Evolutionary conservation across 1,140 invertebrate genomes (phyloP).

Genomic region (Drosophila bocqueti): DNA sequence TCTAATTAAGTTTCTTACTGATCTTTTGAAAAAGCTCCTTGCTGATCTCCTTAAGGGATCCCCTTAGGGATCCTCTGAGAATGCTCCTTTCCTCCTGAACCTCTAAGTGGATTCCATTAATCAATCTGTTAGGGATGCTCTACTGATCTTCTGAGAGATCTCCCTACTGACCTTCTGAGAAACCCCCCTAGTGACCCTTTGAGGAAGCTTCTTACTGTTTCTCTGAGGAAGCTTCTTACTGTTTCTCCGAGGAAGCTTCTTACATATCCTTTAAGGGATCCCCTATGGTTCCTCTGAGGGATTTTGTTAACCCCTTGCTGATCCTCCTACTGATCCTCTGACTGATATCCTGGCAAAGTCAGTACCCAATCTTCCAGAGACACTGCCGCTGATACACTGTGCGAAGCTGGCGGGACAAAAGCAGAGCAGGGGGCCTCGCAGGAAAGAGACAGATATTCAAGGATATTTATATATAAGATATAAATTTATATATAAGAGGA

Average conservation of each 20-base stretch:
- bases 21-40: background rate
- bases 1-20: background rate
- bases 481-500: background rate
- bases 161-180: background rate
- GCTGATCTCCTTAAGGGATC: background rate
- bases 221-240: background rate
- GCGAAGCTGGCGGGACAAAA: conserved; percentile 38
- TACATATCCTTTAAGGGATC: background rate
- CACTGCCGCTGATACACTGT: conserved; percentile 16
- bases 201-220: background rate
- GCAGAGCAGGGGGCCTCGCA: conserved; percentile 21
- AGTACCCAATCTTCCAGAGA: conserved; percentile 33
- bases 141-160: background rate
- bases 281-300: too few species aligned
- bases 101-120: background rate
- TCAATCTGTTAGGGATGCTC: too few species aligned
- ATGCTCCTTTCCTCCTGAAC: too few species aligned
- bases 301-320: background rate
- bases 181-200: too few species aligned
- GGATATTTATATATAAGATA: background rate
- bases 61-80: background rate
- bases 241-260: background rate
- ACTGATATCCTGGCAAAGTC: conserved; percentile 43
- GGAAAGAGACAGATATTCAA: background rate
- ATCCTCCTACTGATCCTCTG: background rate